A percentile compares a stretch with the other conserved stretches of the same genome.
Conservation (phyloP, 2,797 vertebrate species). For the Lithobates sylvaticus region DNA sequence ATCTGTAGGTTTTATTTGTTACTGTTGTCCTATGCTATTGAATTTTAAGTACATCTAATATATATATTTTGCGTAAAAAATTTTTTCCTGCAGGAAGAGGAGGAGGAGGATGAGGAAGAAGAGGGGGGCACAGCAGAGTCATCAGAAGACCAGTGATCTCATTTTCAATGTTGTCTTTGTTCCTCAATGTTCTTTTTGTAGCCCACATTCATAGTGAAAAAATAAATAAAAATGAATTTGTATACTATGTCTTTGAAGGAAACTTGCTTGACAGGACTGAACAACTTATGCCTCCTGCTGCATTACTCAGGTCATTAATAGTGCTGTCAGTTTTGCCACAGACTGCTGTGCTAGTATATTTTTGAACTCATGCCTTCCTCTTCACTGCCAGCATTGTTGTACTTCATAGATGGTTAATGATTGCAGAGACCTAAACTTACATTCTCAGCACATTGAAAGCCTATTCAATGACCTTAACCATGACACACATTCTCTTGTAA, state of each 20-base stretch:
- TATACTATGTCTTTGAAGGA: neutral
- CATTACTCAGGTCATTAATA: constrained; percentile 41
- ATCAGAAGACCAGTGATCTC: constrained; percentile 41
- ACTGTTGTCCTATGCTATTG: neutral
- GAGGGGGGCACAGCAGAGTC: constrained; percentile 45
- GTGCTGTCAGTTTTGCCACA: constrained; percentile 4
- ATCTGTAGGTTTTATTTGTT: neutral
- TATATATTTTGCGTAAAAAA: too few relatives aligned
- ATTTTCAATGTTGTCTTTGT: neutral
- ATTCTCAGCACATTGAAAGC: neutral
- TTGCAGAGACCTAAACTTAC: neutral
- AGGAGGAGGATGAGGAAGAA: constrained; percentile 30
- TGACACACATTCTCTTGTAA: neutral
- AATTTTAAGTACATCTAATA: too few relatives aligned
- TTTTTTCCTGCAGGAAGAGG: neutral
- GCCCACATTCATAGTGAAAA: neutral
- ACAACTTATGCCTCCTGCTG: constrained; percentile 18
- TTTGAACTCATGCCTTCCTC: constrained; percentile 23
- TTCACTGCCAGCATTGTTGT: constrained; percentile 30
- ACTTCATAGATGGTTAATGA: neutral
- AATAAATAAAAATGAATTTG: neutral
- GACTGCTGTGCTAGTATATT: constrained; percentile 7
- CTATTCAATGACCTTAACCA: neutral
- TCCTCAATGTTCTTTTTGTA: neutral
- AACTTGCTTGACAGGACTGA: constrained; percentile 5